Percentiles rank a stretch among this genome's conserved stretches.
Conservation (phyloP, 2,113 vertebrate genomes). For the Prunella fulvescens region DNA sequence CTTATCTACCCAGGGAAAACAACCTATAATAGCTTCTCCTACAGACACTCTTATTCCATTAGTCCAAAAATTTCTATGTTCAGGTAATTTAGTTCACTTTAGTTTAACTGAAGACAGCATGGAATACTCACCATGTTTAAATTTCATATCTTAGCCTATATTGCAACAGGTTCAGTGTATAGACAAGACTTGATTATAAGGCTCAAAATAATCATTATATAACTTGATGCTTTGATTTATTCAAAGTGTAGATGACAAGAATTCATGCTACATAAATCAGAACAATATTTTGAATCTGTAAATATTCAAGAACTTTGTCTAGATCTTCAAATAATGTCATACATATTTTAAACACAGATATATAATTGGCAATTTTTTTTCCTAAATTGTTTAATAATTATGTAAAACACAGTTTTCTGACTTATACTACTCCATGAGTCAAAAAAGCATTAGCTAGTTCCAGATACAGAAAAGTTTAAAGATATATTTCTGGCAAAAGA, state of each 20-base stretch:
- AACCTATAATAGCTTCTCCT: conserved; percentile 19
- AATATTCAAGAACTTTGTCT: neutral
- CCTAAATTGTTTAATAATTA: neutral
- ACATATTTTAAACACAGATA: neutral
- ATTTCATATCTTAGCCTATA: neutral
- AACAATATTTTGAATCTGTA: neutral
- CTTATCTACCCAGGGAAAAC: conserved; percentile 41
- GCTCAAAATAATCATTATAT: neutral
- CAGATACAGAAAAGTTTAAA: neutral
- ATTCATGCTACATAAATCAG: neutral
- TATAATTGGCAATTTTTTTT: neutral
- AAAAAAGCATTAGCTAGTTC: neutral
- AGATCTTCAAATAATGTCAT: neutral
- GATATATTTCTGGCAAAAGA: neutral
- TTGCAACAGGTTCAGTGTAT: neutral
- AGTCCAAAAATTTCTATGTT: neutral
- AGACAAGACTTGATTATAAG: neutral
- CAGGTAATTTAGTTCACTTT: neutral
- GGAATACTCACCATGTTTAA: neutral
- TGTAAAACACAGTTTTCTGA: neutral
- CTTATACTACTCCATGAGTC: neutral
- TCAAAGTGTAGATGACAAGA: neutral
- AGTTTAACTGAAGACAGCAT: conserved; percentile 2
- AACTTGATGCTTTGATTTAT: neutral
- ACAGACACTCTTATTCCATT: conserved; percentile 24